Evolutionary conservation across 1,140 invertebrate species (phyloP).

Genomic region (Drosophila ohnishii): DNA sequence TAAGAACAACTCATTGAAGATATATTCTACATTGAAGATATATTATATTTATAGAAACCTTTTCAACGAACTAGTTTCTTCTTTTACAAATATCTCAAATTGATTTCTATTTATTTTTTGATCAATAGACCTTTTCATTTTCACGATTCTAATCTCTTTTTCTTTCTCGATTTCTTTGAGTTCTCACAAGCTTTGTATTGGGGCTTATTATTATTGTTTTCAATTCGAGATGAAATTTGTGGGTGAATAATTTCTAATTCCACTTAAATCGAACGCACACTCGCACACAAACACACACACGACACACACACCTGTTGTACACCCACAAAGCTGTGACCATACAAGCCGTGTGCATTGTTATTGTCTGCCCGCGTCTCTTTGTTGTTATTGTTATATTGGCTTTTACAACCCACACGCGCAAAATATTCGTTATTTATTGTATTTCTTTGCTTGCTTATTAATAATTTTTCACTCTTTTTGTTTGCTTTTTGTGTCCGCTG

Average conservation of each 20-base stretch:
- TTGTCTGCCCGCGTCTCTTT: constrained; percentile 20
- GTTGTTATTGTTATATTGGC: constrained; percentile 48
- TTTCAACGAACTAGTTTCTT: no score
- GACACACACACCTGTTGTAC: constrained; percentile 24
- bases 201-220: constrained; percentile 27
- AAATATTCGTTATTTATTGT: constrained; percentile 67
- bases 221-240: constrained; percentile 44
- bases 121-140: background rate
- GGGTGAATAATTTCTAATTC: constrained; percentile 63
- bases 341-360: constrained; percentile 58
- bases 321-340: constrained; percentile 34
- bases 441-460: constrained; percentile 60
- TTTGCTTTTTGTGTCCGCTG: constrained; percentile 17
- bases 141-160: background rate
- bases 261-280: constrained; percentile 35
- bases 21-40: background rate
- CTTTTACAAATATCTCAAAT: no score
- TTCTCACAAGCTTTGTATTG: background rate
- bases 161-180: background rate
- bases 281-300: constrained; percentile 20
- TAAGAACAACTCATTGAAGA: no score
- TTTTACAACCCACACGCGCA: constrained; percentile 62
- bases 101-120: background rate
- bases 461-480: constrained; percentile 32
- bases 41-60: background rate